Base-by-base conservation (phyloP, 2,113 vertebrate species). In the human region DNA sequence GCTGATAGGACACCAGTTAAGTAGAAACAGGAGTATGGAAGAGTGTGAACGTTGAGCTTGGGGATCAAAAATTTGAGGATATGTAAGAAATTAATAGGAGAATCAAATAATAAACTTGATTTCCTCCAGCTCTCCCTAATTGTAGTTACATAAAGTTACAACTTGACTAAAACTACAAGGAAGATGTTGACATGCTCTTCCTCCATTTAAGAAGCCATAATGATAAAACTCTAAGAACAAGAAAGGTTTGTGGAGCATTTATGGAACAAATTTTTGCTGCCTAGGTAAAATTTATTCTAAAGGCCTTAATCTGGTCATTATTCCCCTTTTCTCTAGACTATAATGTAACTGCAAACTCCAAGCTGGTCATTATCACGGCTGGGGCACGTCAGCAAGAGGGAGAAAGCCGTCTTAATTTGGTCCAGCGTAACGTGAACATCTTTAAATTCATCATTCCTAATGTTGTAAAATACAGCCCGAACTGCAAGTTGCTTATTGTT, bases 381-480 rank as follows among this genome's bases (percentile, higher is more conserved):
- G 99, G 99, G 6, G 99, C 99, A 57, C 99, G 99, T 85, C 99
- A 99, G 98, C 99, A 99, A 57, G 99, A 99, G 97, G 99, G 99
- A 81, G 99, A 99, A 98, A 99, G 99, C 98, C 99, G 99, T 32
- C 99, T 99, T 30, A 99, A 99, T 98, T 86, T 99, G 99, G 99
- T 99, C 80, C 99, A 99, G 98, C 99, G 99, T 88, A 99, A 99
- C 0, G 99, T 99, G 96, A 99, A 99, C 98, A 99, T 99, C 99
- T 99, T 99, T 97, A 99, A 99, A 98, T 99, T 99, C 98, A 99
- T 99, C 99, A 99, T 99, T 99, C 99, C 99, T 94, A 99, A 99
- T 70, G 98, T 99, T 17, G 99, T 99, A 88, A 99, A 99, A 98
- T 99, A 99, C 98, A 99, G 99, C 94, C 99, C 99, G 70, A 98